A percentile compares a stretch with the other conserved stretches of the same genome.
These are phyloP conservation scores for Antigone vipio DNA, from an alignment of 2,113 vertebrate genomes.

Conservation along the genomic window DNA sequence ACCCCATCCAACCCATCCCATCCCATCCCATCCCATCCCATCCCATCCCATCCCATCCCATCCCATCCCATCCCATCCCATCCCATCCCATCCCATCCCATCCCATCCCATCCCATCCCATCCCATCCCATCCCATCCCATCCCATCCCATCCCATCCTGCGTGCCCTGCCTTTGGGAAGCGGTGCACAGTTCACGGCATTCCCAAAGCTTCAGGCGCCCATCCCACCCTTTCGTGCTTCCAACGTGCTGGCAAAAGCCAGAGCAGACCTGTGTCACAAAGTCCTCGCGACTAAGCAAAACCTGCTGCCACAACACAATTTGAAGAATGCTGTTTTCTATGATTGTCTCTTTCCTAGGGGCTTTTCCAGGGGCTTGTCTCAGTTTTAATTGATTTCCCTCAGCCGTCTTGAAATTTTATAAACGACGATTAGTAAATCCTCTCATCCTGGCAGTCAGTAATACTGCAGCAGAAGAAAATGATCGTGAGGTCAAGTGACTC, in stretches of 20 bases:
- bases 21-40: not conserved
- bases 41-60: not conserved
- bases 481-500: not conserved
- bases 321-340: not conserved
- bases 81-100: not conserved
- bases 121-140: too few relatives aligned
- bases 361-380: not conserved
- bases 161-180: not conserved
- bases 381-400: not conserved
- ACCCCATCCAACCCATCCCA: not conserved
- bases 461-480: not conserved
- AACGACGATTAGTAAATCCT: not conserved
- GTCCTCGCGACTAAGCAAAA: not conserved
- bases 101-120: not conserved
- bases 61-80: not conserved
- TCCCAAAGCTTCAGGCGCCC: not conserved
- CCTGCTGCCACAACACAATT: not conserved
- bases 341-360: not conserved
- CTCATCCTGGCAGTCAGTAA: not conserved
- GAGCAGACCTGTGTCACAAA: not conserved
- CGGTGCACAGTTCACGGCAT: too few relatives aligned
- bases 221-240: not conserved
- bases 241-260: not conserved
- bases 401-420: not conserved
- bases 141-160: not conserved